Evolutionary conservation across 1,140 invertebrate species (phyloP).

Genomic region (Proctacanthus coquilletti): DNA sequence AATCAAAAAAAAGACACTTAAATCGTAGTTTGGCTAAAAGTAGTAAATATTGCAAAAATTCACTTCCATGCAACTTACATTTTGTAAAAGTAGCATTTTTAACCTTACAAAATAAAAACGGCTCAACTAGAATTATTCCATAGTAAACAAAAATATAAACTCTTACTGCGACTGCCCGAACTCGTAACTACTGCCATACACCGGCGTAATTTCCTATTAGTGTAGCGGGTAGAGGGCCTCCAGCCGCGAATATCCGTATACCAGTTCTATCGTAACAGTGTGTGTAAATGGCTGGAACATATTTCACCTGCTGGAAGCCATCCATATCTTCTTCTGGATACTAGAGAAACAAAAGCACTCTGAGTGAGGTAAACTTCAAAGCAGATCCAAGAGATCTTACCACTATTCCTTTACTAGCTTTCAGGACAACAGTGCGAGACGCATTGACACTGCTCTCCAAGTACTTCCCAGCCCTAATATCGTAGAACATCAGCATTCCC

Average conservation of each 20-base stretch:
- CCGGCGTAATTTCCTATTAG: conserved; percentile 71
- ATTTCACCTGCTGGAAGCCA: conserved; percentile 67
- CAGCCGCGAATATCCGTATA: conserved; percentile 82
- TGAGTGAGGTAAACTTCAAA: not conserved
- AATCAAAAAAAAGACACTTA: too few species aligned
- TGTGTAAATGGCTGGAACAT: conserved; percentile 87
- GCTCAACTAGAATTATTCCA: too few species aligned
- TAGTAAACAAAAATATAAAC: too few species aligned
- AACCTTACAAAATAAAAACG: too few species aligned
- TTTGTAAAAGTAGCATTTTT: too few species aligned
- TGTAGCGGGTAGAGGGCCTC: conserved; percentile 79
- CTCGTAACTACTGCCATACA: conserved; percentile 42
- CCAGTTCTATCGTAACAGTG: conserved; percentile 89
- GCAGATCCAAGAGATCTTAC: conserved; percentile 42
- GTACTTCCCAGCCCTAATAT: conserved; percentile 79
- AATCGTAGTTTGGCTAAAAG: too few species aligned
- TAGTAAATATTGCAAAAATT: too few species aligned
- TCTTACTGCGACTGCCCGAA: too few species aligned
- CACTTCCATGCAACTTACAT: too few species aligned
- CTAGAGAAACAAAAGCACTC: conserved; percentile 38
- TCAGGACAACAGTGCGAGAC: conserved; percentile 72
- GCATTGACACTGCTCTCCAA: conserved; percentile 80
- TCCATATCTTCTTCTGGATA: conserved; percentile 74
- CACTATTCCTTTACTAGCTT: conserved; percentile 79
- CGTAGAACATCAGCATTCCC: conserved; percentile 86